Conservation (phyloP, 1,140 invertebrate genomes). For the Camponotus pennsylvanicus region DNA sequence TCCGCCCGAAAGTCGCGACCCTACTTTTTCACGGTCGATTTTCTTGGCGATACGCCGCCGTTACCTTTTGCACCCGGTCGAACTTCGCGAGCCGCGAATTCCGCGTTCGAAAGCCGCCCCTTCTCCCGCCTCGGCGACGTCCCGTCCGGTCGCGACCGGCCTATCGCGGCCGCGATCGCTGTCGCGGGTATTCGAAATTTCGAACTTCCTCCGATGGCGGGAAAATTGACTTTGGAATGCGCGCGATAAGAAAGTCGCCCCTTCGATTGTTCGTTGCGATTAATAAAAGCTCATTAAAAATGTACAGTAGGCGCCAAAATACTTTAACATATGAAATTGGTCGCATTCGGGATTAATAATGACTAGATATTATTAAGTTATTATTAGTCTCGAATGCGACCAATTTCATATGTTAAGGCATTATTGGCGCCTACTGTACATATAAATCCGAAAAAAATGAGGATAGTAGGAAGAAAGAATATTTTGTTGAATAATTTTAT, state of each 20-base stretch:
- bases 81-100: background rate
- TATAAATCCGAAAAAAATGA: background rate
- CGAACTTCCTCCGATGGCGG: slow-evolving; percentile 20
- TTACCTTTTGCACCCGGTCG: slow-evolving; percentile 26
- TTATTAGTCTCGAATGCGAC: too few species aligned
- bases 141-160: slow-evolving; percentile 41
- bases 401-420: too few species aligned
- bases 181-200: slow-evolving; percentile 56
- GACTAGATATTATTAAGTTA: too few species aligned
- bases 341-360: too few species aligned
- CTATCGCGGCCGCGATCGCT: slow-evolving; percentile 37
- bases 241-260: background rate
- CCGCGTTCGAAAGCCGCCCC: slow-evolving; percentile 45
- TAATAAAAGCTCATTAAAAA: too few species aligned
- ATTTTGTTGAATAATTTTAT: background rate
- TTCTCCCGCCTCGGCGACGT: slow-evolving; percentile 59
- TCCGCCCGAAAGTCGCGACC: slow-evolving; percentile 70
- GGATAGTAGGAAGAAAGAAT: background rate
- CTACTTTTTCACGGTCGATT: slow-evolving; percentile 9
- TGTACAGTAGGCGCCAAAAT: too few species aligned
- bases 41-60: background rate
- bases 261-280: background rate
- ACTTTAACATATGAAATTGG: too few species aligned
- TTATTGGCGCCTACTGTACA: too few species aligned
- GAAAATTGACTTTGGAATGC: background rate